Evolutionary conservation across 2,113 vertebrate genomes (phyloP), one percentile per base, ranked within the genome.

Genomic region (Cettia cetti): DNA sequence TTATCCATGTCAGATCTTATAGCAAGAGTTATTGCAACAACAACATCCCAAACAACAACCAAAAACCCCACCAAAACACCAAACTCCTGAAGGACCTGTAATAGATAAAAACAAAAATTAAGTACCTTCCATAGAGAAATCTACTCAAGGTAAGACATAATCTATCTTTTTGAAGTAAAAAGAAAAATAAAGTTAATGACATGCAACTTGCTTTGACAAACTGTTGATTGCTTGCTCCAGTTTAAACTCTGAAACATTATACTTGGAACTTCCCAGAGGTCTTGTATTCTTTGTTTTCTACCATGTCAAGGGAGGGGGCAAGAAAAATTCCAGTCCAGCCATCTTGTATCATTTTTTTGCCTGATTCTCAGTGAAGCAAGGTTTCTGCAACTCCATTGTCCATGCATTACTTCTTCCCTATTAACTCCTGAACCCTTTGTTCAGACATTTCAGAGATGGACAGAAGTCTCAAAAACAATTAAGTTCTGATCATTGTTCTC

Each of bases 391-490:
- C 82, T 77, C 47, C 71, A 77, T 83, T 93, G 92, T 74, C 89
- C 80, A 68, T 40, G 64, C 64, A 89, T 89, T 90, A 75, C 52
- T 70, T 94, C 79, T 86, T 95, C 71, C 72, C 90, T 90, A 71
- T 86, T 89, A 94, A 93, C 50, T 90, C 54, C 79, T 77, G 85
- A 93, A 90, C 49, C 31, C 42, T 90, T 82, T 82, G 66, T 86
- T 92, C 66, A 70, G 61, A 66, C 64, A 89, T 86, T 88, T 81
- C 90, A 91, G 85, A 94, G 45, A 92, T 70, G 92, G 80, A 81
- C 82, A 78, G 54, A 92, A 93, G 66, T 89, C 90, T 93, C 94
- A 59, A 70, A 95, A 75, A 97, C 83, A 96, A 93, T 97, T 94
- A 97, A 88, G 64, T 44, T 92, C 88, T 52, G 39, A 89, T 74